Base-by-base conservation (phyloP, 2,888 invertebrate species). In the Agriopis marginaria region DNA sequence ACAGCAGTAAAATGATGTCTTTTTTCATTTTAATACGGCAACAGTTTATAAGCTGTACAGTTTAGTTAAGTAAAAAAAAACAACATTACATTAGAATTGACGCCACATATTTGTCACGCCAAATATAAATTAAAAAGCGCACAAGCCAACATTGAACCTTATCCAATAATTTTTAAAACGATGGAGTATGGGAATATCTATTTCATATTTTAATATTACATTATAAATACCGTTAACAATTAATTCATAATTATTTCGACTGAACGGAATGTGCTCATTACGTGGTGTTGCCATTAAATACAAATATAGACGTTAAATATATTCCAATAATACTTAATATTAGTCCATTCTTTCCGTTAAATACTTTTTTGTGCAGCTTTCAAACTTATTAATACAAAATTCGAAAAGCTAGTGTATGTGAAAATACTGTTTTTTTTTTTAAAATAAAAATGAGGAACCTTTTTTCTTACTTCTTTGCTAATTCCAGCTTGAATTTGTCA, bases 191-290 rank as follows among this genome's bases (percentile, higher is more conserved):
- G 82, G 79, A 79, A 81, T 82, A 86, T 82, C 80, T 84, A 83
- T 86, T 82, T 80, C 81, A 82, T 86, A 85, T 77, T 75, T 77
- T 79, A 81, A 78, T 76, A 78, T 80, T 79, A 80, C 78, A 81
- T 83, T 85, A 70, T 49, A 59, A 70, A 70, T 70, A 84, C 82
- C 80, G 83, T 85, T 84, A 87, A 87, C 83, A 86, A 81, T 84
- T 84, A 82, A 75, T 80, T 79, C 79, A 83, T 83, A 83, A 84
- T 47, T 79, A 79, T 81, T 77, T 84, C 85, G 86, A 87, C 77
- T 90, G 92, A 92, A 93, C 92, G 93, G 93, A 93, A 93, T 93
- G 92, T 93, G 92, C 91, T 86, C 83, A 84, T 66, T 87, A 89
- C 82, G 83, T 85, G 84, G 83, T 89, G 87, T 89, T 86, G 86